Base-by-base conservation (phyloP, 2,888 invertebrate species). In the Eupithecia exiguata region DNA sequence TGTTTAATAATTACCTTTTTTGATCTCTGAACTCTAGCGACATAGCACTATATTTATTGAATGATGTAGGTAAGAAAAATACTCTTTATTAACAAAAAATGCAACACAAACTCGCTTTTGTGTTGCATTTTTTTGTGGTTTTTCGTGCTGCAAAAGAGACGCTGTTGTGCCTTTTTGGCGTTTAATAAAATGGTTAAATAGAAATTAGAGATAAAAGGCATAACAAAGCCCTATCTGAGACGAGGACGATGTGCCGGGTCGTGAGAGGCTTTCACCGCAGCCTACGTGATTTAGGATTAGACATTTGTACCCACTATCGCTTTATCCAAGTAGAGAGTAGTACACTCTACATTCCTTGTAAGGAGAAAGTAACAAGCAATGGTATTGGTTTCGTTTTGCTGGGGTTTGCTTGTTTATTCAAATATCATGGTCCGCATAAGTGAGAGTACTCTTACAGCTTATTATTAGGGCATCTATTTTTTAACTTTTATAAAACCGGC, bases 201-300 rank as follows among this genome's bases (percentile, higher is more conserved):
- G 43, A 43, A 0, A 43, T 43, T n/a, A 53, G 5, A 49, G n/a
- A 49, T n/a, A 49, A 18, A n/a, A 38, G 9, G 36, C n/a, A 63
- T 63, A 36, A 38, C 62, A 36, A 36, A 65, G 63, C 12, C n/a
- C 18, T 65, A 36, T 65, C 63, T 4, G 36, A n/a, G 36, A 65
- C 5, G n/a, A 63, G 63, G 65, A 40, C 65, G 21, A 40, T 65
- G 25, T 36, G 40, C 65, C 82, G 77, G 70, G 69, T 70, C 79
- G 80, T 81, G 81, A 74, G 75, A 74, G 77, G 82, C 85, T 85
- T 84, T 85, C 84, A 83, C 84, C 76, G 80, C 83, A 80, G 77
- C 81, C 62, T 73, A 69, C 71, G 30, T 70, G 65, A 71, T 74
- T 69, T 70, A 75, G 72, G 72, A 70, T 75, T 69, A 71, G 46